Base-by-base conservation (phyloP, 2,888 invertebrate species). In the Agrochola litura region DNA sequence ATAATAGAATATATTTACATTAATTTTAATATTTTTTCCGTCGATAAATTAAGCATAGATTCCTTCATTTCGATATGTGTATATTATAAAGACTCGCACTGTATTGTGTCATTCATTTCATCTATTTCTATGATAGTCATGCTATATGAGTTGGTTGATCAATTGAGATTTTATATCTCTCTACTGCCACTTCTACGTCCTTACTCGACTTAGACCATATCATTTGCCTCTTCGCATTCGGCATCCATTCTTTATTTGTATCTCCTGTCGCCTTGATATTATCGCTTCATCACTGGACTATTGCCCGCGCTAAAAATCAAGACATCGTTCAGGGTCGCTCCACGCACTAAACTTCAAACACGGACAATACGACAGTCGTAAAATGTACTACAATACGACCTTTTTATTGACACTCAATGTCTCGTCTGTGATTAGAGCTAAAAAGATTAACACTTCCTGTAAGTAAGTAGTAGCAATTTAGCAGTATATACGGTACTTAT, bases 311-410 rank as follows among this genome's bases (percentile, higher is more conserved):
- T n/a, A 54, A 64, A 58, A 43, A 54, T 78, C 58, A 70, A 67
- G 70, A 58, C 61, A 82, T 41, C 19, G 4, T n/a, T 70, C 83
- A 82, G 52, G 79, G 82, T 67, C 73, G 25, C 66, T 16, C 14
- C 4, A 46, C 52, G 14, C 12, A 14, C 19, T 3, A 2, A 67
- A 66, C 70, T 41, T 43, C 67, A 58, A 37, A 58, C 9, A 63
- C 60, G 22, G 46, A 67, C 77, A 58, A 10, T 22, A 4, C 14
- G 69, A 66, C 66, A 76, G 56, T 14, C 30, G 6, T 5, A 70
- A 37, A 25, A 37, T 64, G 63, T 25, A 30, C 6, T 25, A 30
- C 6, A 16, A 22, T 8, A 80, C 30, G 77, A 81, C 76, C 66
- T 30, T 76, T 78, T 80, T 76, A 81, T 70, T 49, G 56, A 56